These are phyloP conservation scores for Pocillopora verrucosa DNA, from an alignment of 64 coral and sea anemone species.

Conservation along the genomic window DNA sequence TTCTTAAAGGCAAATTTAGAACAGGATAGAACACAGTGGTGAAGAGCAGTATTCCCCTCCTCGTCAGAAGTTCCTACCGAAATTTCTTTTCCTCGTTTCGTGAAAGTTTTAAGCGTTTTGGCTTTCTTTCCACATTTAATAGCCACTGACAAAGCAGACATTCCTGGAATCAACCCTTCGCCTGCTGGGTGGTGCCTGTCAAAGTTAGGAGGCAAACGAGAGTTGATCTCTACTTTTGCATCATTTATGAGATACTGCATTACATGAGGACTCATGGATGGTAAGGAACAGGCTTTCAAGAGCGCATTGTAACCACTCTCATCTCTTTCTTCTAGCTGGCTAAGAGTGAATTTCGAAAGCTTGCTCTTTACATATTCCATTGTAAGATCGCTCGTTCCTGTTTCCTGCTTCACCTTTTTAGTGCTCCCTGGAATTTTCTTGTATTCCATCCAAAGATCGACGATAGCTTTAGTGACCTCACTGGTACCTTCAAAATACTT, in stretches of 20 bases:
- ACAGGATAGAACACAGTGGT: conserved; percentile 8
- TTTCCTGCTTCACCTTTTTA: not conserved
- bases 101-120: conserved; percentile 20
- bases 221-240: conserved; percentile 48
- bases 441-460: conserved; percentile 16
- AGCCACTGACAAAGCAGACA: conserved; percentile 52
- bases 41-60: conserved; percentile 43
- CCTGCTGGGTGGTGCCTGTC: not conserved
- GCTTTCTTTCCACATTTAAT: conserved; percentile 1
- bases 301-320: conserved; percentile 50
- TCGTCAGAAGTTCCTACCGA: not conserved
- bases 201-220: not conserved
- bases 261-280: conserved; percentile 20
- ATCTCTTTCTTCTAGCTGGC: not conserved
- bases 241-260: conserved; percentile 27
- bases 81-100: not conserved
- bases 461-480: conserved; percentile 37
- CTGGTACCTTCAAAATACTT: conserved; percentile 40
- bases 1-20: conserved; percentile 20
- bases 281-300: conserved; percentile 51
- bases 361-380: not conserved
- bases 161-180: not conserved
- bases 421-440: not conserved
- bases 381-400: not conserved
- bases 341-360: not conserved